Base-by-base conservation (phyloP, 2,797 vertebrate species). In the Hypotaenidia philippensis region DNA sequence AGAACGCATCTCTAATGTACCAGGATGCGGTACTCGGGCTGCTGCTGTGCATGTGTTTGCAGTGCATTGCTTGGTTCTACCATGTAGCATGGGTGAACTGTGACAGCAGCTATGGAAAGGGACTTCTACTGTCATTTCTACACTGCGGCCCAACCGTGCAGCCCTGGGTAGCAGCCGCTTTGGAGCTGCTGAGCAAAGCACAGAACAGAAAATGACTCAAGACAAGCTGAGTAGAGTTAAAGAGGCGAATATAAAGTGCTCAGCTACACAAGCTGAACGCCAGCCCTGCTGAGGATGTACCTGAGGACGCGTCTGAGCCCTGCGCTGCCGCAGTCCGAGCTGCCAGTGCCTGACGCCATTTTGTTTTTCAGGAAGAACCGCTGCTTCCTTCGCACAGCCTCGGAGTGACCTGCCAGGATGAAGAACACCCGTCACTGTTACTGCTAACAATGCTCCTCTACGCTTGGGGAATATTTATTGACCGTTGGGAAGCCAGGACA, bases 371-470 rank as follows among this genome's bases (percentile, higher is more conserved):
- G 98, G 92, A 98, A 98, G 80, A 98, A 97, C 55, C 98, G 93
- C 83, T 98, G 98, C 26, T 98, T 98, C 84, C 84, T 98, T 18
- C 95, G 88, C 36, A 96, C 97, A 6, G 97, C 96, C 76, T 96
- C 93, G 0, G 97, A 97, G 63, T 98, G 95, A 98, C 34, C 66
- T 2, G 13, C n/a, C 36, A 0, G 6, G 9, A 29, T 15, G 59
- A 19, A 60, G 49, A 82, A 87, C 81, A 41, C 64, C 47, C 71
- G n/a, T 45, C 76, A 22, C 70, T 41, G 72, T 94, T 83, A 83
- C 71, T 63, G 85, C 89, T 64, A n/a, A 23, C 63, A 29, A 29
- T 74, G 94, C 93, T 92, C 94, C 59, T 4, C 93, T 86, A 94
- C 52, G 40, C 89, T 53, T 49, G 47, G 23, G 94, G 95, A 89